A percentile compares a stretch with the other conserved stretches of the same genome.
Evolutionary conservation across 2,888 invertebrate genomes (phyloP).

Genomic region (Barypeithes pellucidus): DNA sequence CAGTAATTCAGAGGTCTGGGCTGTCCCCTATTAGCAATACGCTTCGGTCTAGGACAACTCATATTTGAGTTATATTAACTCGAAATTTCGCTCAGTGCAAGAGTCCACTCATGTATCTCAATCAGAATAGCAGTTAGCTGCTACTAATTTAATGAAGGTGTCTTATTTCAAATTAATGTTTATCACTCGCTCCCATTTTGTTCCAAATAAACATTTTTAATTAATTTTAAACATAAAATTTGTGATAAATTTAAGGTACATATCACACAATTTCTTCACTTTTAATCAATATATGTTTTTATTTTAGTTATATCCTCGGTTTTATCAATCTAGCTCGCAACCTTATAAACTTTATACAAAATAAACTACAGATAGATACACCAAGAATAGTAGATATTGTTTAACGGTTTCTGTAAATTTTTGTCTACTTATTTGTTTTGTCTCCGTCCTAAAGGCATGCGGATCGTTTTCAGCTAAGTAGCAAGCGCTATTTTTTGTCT

Average conservation of each 20-base stretch:
- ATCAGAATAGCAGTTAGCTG: no score
- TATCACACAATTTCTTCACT: constrained; percentile 24
- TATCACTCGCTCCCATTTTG: no score
- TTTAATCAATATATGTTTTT: constrained; percentile 15
- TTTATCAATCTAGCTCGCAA: constrained; percentile 32
- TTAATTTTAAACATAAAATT: constrained; percentile 6
- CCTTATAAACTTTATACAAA: constrained; percentile 31
- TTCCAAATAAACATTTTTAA: not conserved
- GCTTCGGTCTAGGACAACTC: no score
- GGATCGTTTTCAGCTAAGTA: no score
- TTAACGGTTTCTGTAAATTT: not conserved
- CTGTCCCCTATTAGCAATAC: no score
- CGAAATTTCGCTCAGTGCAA: no score
- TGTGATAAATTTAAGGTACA: constrained; percentile 4
- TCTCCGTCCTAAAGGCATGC: not conserved
- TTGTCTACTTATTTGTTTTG: not conserved
- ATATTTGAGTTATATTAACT: no score
- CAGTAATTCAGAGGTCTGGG: no score
- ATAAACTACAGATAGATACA: constrained; percentile 14
- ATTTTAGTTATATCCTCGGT: constrained; percentile 26
- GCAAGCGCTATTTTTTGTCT: no score
- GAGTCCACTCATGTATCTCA: no score
- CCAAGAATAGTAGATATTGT: not conserved
- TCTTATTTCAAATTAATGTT: no score
- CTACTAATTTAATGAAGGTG: no score